These are phyloP conservation scores for Acanthurus lineatus DNA, from an alignment of 2,797 vertebrate species.

Conservation along the genomic window DNA sequence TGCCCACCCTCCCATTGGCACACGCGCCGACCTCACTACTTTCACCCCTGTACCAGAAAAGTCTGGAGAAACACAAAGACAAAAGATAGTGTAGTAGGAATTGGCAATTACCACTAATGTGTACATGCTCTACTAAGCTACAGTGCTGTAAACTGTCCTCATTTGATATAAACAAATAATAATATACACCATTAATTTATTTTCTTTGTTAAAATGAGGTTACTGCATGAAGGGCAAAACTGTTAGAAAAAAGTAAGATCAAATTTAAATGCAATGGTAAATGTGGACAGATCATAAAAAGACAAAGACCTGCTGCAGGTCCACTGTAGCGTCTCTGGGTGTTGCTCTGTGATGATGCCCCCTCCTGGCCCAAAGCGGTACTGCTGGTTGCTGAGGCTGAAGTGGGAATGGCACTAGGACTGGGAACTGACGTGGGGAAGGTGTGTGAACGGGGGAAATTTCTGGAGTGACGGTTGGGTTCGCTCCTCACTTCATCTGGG, in stretches of 20 bases:
- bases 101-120: background rate
- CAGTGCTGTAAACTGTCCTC: background rate
- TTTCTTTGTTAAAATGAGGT: too few species aligned
- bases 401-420: slow-evolving; percentile 71
- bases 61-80: slow-evolving; percentile 64
- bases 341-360: slow-evolving; percentile 83
- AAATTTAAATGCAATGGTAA: background rate
- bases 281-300: background rate
- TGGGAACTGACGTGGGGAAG: slow-evolving; percentile 86
- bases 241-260: background rate
- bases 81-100: background rate
- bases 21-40: slow-evolving; percentile 88
- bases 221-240: background rate
- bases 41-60: slow-evolving; percentile 74
- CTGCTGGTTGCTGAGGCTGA: slow-evolving; percentile 68
- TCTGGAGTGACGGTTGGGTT: slow-evolving; percentile 67
- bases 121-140: background rate
- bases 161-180: background rate
- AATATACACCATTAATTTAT: background rate
- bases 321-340: slow-evolving; percentile 87
- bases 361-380: slow-evolving; percentile 82
- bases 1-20: slow-evolving; percentile 97
- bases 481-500: slow-evolving; percentile 87
- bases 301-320: slow-evolving; percentile 86
- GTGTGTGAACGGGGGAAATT: slow-evolving; percentile 88